Conservation (phyloP, 2,113 vertebrate species). For the Orthonyx spaldingii region DNA sequence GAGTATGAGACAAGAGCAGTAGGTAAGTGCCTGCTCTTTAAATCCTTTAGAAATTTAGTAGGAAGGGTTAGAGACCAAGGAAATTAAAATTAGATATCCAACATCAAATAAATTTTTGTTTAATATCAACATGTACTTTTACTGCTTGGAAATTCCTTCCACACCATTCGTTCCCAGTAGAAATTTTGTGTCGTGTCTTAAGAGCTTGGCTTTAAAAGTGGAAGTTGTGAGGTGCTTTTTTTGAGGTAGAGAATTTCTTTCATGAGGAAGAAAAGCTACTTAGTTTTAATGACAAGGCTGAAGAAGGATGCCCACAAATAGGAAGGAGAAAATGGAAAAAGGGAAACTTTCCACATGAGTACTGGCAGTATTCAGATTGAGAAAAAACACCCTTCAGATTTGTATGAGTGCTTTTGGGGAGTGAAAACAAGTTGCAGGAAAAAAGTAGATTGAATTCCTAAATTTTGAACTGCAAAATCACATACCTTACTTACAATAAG, state of each 20-base stretch:
- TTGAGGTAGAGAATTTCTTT: not conserved
- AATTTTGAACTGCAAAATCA: not conserved
- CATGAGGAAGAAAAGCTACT: not conserved
- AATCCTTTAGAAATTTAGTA: not conserved
- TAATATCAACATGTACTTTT: not conserved
- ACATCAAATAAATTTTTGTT: not conserved
- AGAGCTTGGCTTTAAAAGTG: not conserved
- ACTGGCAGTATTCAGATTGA: not conserved
- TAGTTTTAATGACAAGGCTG: not conserved
- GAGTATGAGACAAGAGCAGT: constrained; percentile 90
- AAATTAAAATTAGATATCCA: not conserved
- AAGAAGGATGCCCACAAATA: not conserved
- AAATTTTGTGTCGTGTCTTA: not conserved
- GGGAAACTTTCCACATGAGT: not conserved
- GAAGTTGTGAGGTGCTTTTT: not conserved
- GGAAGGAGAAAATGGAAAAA: not conserved
- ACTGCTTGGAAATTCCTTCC: not conserved
- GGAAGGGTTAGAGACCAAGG: not conserved
- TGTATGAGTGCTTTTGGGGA: not conserved
- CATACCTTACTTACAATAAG: not conserved
- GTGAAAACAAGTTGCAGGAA: not conserved
- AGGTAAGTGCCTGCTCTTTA: constrained; percentile 66
- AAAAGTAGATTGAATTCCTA: not conserved
- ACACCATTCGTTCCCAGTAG: not conserved
- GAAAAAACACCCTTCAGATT: not conserved